These are phyloP conservation scores for Capitulum mitella DNA, from an alignment of 2,888 invertebrate genomes.

Conservation along the genomic window DNA sequence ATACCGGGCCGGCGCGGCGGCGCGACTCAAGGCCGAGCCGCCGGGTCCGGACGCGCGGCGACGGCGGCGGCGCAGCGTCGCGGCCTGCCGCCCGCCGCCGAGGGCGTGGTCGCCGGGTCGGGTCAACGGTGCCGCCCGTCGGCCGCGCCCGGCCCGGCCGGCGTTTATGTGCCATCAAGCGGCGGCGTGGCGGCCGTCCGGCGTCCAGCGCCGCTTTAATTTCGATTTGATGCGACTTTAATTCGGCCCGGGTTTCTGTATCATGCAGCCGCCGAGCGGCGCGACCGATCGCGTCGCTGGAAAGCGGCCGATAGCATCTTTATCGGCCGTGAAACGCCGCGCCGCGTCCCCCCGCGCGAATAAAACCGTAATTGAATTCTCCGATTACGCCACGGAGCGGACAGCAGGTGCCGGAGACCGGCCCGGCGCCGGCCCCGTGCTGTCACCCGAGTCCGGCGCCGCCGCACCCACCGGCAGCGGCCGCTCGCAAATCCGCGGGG, in stretches of 20 bases:
- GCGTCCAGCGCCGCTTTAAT: background rate
- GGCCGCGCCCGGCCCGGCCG: background rate
- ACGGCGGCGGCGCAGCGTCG: background rate
- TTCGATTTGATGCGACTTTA: background rate
- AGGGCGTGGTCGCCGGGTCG: background rate
- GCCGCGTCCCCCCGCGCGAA: background rate
- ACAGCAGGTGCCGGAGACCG: no score
- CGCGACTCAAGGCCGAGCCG: background rate
- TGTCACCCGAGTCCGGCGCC: no score
- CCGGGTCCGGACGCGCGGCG: background rate
- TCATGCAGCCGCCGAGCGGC: background rate
- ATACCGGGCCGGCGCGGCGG: background rate
- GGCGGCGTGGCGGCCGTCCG: background rate
- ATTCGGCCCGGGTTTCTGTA: background rate
- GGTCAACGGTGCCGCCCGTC: background rate
- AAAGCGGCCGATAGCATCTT: background rate
- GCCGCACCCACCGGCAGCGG: no score
- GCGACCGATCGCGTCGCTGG: background rate
- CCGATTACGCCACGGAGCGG: background rate
- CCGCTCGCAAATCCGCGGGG: no score
- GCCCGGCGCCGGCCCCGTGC: no score
- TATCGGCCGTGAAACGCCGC: background rate
- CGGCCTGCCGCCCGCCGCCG: background rate
- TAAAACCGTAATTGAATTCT: background rate
- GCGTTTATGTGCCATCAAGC: conserved; percentile 9